phyloP scores from a whole-genome alignment of 2,113 vertebrate species.

The Gallinago paraguaiae region DNA sequence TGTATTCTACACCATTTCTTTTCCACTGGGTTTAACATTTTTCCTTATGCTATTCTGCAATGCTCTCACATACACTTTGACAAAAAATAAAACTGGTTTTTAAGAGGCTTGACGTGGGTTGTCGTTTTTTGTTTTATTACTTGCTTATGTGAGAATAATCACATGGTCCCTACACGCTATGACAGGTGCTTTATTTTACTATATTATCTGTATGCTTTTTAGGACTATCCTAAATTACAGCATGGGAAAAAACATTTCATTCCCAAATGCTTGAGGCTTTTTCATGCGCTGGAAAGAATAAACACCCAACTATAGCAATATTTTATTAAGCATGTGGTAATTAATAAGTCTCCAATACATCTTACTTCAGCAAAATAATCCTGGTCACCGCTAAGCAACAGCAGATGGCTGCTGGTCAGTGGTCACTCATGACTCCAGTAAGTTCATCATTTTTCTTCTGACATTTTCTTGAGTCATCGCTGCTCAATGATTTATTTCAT shows the following conservation, averaged over 20 bases:
- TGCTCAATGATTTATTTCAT: neutral
- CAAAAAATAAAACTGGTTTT: neutral
- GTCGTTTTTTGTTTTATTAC: neutral
- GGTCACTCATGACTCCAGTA: neutral
- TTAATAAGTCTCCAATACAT: neutral
- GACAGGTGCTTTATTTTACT: neutral
- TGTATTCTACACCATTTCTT: neutral
- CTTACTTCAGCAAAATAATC: neutral
- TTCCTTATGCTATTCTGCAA: neutral
- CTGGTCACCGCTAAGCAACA: neutral
- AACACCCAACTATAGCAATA: neutral
- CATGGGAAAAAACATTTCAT: neutral
- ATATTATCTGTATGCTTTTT: neutral
- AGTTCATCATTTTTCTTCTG: neutral
- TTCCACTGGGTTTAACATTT: neutral
- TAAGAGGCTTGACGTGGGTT: neutral
- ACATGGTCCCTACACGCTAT: accelerated
- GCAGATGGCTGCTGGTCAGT: neutral
- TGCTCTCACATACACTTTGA: neutral
- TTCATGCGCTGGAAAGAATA: neutral
- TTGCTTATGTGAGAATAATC: neutral
- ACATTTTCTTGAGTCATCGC: neutral
- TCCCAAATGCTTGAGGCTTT: neutral
- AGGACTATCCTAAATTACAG: neutral
- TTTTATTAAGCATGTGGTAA: neutral